Evolutionary conservation across 2,113 vertebrate genomes (phyloP).

Genomic region (Oreochromis tanganicae): DNA sequence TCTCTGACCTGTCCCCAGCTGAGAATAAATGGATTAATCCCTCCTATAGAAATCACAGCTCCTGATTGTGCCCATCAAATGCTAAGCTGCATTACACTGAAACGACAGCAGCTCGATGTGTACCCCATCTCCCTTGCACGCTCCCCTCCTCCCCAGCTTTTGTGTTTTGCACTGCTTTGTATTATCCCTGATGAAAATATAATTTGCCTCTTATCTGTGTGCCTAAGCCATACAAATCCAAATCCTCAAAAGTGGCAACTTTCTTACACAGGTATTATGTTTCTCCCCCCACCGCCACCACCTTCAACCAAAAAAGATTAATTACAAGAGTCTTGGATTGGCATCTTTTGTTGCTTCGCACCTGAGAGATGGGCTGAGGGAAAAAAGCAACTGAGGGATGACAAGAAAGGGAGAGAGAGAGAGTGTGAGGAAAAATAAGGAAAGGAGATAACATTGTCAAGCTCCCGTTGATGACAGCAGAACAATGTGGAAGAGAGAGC

Average conservation of each 20-base stretch:
- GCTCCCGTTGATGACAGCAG: conserved; percentile 83
- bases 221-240: conserved; percentile 94
- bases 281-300: conserved; percentile 37
- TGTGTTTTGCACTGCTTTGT: conserved; percentile 85
- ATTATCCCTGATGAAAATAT: conserved; percentile 99
- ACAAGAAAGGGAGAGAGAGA: conserved; percentile 58
- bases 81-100: conserved; percentile 91
- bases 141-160: conserved; percentile 70
- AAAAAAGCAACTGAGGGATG: conserved; percentile 69
- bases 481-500: conserved; percentile 79
- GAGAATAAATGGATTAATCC: conserved; percentile 96
- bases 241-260: conserved; percentile 94
- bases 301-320: conserved; percentile 83
- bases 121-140: conserved; percentile 72
- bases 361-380: conserved; percentile 85
- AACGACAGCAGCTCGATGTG: conserved; percentile 91
- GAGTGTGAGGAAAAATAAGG: conserved; percentile 44
- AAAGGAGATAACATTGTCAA: conserved; percentile 94
- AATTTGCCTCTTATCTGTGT: conserved; percentile 97
- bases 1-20: conserved; percentile 80
- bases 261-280: conserved; percentile 97
- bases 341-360: conserved; percentile 85
- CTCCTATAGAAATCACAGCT: conserved; percentile 89
- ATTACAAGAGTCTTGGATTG: conserved; percentile 90
- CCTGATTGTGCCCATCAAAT: conserved; percentile 91